phyloP scores from a whole-genome alignment of 2,888 invertebrate species.

The Sinelater perroti region DNA sequence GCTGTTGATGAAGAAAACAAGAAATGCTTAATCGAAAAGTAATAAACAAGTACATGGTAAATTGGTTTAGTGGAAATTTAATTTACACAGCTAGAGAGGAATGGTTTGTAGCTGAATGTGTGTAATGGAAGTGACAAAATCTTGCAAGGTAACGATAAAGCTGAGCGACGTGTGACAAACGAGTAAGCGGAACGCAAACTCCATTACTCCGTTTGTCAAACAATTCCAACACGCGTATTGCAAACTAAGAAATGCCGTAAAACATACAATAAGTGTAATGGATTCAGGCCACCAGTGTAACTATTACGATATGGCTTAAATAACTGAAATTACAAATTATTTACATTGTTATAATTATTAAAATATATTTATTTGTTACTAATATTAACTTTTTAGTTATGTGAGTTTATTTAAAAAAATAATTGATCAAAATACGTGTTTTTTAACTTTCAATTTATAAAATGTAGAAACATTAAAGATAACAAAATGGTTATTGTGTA shows the following conservation, averaged over 20 bases:
- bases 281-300: constrained; percentile 4
- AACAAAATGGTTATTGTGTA: too few species aligned
- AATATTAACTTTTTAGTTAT: too few species aligned
- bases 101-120: constrained; percentile 9
- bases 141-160: constrained; percentile 29
- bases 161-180: constrained; percentile 30
- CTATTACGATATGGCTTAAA: constrained; percentile 3
- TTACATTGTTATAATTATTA: too few species aligned
- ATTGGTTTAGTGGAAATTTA: constrained; percentile 31
- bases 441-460: too few species aligned
- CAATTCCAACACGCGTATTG: constrained; percentile 25
- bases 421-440: too few species aligned
- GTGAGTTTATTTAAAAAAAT: too few species aligned
- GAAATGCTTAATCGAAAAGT: constrained; percentile 25
- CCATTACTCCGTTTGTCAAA: constrained; percentile 32
- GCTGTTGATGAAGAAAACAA: constrained; percentile 8
- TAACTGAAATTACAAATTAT: constrained; percentile 10
- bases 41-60: constrained; percentile 34
- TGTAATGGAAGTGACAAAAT: constrained; percentile 34
- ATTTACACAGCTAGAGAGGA: constrained; percentile 18
- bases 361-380: too few species aligned
- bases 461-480: too few species aligned
- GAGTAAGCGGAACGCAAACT: constrained; percentile 33
- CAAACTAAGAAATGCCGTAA: constrained; percentile 19
- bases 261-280: constrained; percentile 18